These are phyloP conservation scores for Drosophila lacteicornis DNA, from an alignment of 1,140 invertebrate species.

Conservation along the genomic window DNA sequence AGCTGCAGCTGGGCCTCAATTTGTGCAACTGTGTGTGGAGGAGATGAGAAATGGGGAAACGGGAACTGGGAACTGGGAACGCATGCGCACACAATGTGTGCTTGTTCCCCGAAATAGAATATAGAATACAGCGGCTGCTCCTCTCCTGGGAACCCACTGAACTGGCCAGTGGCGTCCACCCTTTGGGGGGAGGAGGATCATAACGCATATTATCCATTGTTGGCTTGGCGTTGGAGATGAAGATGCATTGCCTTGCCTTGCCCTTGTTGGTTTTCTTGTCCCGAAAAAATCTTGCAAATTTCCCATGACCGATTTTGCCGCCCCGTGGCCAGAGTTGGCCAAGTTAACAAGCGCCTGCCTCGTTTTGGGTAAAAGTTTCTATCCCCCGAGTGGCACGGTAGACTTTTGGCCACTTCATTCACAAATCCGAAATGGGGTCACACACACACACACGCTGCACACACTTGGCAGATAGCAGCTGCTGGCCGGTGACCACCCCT, in stretches of 20 bases:
- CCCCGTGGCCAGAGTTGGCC: constrained; percentile 53
- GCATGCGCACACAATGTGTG: constrained; percentile 52
- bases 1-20: constrained; percentile 41
- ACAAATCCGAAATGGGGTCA: constrained; percentile 78
- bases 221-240: constrained; percentile 49
- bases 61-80: constrained; percentile 39
- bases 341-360: constrained; percentile 55
- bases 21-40: constrained; percentile 24
- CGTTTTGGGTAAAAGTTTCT: constrained; percentile 61
- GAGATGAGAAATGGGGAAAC: constrained; percentile 39
- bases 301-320: constrained; percentile 78
- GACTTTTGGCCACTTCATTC: constrained; percentile 74
- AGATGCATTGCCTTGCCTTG: constrained; percentile 65
- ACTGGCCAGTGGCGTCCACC: constrained; percentile 62
- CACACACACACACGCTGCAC: constrained; percentile 19
- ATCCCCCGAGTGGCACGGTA: constrained; percentile 12
- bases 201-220: constrained; percentile 74
- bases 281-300: constrained; percentile 62
- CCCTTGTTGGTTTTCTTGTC: constrained; percentile 26
- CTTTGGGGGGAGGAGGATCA: constrained; percentile 47
- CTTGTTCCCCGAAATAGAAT: constrained; percentile 23
- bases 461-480: constrained; percentile 27
- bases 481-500: constrained; percentile 68
- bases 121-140: not conserved
- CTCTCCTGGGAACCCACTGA: constrained; percentile 47